Evolutionary conservation across 2,888 invertebrate species (phyloP), one percentile per base, ranked within the genome.

Genomic region (Eupithecia centaureata): DNA sequence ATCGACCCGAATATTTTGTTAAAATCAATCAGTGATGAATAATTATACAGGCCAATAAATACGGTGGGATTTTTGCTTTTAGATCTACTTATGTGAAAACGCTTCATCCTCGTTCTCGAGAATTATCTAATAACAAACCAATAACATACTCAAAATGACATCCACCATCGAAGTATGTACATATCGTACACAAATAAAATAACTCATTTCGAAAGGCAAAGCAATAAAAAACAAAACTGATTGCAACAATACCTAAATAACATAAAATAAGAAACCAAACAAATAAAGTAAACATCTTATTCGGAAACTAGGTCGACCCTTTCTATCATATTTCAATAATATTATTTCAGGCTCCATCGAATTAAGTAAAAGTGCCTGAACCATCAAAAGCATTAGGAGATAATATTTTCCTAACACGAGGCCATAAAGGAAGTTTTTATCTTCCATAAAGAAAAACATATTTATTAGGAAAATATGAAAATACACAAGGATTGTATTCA

Each of bases 311-410:
- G 35, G 27, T 10, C 33, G 67, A 42, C 63, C 69, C 68, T 65
- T 68, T 59, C 67, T 52, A 52, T 67, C 33, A 33, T 67, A 67
- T 63, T 63, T 62, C 70, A 71, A 72, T 67, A 70, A 59, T 68
- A 61, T 68, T 71, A 71, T 71, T 73, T 66, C 30, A 66, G 58
- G 61, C 64, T 73, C 70, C 68, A 72, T 73, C 69, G 70, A 71
- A 67, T 70, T 70, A 67, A 60, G 68, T 70, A 71, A 68, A 73
- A 71, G 30, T 27, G 32, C 64, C 33, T 58, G 38, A 52, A 57
- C 51, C 52, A 61, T 42, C 58, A 25, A 61, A 64, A 63, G 67
- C 58, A 61, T 65, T 60, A 51, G 42, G 15, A 52, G 65, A 54
- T 61, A 54, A 63, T 47, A 61, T 63, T 61, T 61, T 52, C 30